These are phyloP conservation scores for Trachelus tabidus DNA, from an alignment of 2,888 invertebrate species.

Conservation along the genomic window DNA sequence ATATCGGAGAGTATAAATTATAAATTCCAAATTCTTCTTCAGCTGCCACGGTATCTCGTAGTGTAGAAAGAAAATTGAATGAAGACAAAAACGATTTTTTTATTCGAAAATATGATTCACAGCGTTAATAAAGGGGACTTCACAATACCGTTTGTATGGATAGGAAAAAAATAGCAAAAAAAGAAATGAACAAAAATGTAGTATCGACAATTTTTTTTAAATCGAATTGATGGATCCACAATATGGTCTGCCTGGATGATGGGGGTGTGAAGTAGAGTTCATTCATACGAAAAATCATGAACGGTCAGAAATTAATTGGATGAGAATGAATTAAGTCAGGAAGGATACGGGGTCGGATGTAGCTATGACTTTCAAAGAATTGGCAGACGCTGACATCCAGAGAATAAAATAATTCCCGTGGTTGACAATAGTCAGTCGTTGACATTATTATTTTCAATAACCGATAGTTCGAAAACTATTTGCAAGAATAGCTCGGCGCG, in stretches of 20 bases:
- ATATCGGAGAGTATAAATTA: not conserved
- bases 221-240: not conserved
- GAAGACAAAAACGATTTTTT: not conserved
- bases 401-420: not conserved
- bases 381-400: not conserved
- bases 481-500: slow-evolving; percentile 17
- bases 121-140: not conserved
- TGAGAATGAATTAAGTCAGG: slow-evolving; percentile 29
- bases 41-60: no score
- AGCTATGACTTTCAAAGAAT: not conserved
- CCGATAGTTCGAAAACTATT: slow-evolving; percentile 25
- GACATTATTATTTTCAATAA: slow-evolving; percentile 30
- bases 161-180: not conserved
- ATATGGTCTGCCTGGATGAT: not conserved
- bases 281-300: slow-evolving; percentile 14
- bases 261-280: not conserved
- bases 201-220: not conserved
- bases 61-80: not conserved
- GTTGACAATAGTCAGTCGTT: slow-evolving; percentile 10
- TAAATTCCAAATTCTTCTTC: no score
- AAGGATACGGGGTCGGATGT: slow-evolving; percentile 6
- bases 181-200: not conserved
- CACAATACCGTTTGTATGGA: not conserved
- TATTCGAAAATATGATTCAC: not conserved
- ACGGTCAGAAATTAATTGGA: slow-evolving; percentile 33